phyloP scores from a whole-genome alignment of 2,888 invertebrate species.

The Nowickia ferox region DNA sequence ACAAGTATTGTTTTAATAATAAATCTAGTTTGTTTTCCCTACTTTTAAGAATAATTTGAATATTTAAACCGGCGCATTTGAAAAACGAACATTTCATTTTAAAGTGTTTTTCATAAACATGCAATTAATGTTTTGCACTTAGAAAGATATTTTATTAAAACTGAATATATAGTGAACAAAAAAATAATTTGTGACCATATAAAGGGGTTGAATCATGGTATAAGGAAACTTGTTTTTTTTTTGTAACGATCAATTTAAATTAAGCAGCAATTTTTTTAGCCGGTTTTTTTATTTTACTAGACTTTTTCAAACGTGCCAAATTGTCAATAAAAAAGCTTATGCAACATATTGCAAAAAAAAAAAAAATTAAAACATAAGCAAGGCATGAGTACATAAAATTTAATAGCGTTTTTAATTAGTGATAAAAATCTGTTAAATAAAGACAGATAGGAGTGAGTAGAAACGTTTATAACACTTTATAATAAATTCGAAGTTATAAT shows the following conservation, averaged over 20 bases:
- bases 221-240: conserved; percentile 17
- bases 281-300: conserved; percentile 12
- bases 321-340: conserved; percentile 25
- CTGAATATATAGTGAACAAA: no score
- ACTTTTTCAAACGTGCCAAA: conserved; percentile 52
- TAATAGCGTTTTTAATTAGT: conserved; percentile 28
- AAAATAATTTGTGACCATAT: no score
- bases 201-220: conserved; percentile 37
- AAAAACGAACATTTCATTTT: conserved; percentile 33
- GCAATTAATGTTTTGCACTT: conserved; percentile 53
- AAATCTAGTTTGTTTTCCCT: conserved; percentile 47
- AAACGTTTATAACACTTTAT: no score
- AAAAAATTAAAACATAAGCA: not conserved
- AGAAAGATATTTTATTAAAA: conserved; percentile 24
- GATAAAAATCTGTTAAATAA: not conserved
- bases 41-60: conserved; percentile 44
- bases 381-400: not conserved
- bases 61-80: conserved; percentile 26
- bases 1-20: conserved; percentile 51
- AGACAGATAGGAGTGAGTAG: no score
- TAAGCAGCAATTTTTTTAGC: conserved; percentile 15
- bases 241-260: conserved; percentile 30
- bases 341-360: not conserved
- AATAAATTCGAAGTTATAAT: no score
- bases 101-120: conserved; percentile 48